phyloP scores from a whole-genome alignment of 2,888 invertebrate species.

The Dicycla oo region DNA sequence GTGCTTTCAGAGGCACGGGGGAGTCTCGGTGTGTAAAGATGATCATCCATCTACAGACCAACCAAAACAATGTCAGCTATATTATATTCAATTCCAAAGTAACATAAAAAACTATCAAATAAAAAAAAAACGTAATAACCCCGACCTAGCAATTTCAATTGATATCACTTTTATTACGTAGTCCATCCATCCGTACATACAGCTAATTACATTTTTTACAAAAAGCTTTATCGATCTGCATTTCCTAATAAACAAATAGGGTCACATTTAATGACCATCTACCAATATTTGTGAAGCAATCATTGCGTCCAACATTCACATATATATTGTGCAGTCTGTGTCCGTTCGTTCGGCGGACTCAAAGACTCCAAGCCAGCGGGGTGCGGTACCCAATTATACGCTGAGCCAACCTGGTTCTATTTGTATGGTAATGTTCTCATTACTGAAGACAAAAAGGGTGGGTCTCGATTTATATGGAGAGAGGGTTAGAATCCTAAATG shows the following conservation, averaged over 20 bases:
- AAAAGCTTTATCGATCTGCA: constrained; percentile 49
- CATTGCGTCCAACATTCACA: constrained; percentile 68
- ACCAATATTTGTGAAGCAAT: constrained; percentile 84
- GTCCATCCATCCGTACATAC: constrained; percentile 15
- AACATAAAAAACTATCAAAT: too few species aligned
- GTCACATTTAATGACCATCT: constrained; percentile 74
- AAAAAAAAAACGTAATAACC: constrained; percentile 40
- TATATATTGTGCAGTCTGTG: constrained; percentile 68
- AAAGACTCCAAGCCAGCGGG: constrained; percentile 85
- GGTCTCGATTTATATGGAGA: constrained; percentile 71
- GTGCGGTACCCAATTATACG: constrained; percentile 86
- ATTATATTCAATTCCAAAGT: constrained; percentile 11
- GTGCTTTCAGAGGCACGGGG: too few species aligned
- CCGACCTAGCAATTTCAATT: constrained; percentile 33
- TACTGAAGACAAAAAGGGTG: constrained; percentile 85
- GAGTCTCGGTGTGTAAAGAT: too few species aligned
- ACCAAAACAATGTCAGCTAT: background rate
- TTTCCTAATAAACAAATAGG: constrained; percentile 72
- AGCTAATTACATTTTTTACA: constrained; percentile 58
- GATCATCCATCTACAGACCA: too few species aligned
- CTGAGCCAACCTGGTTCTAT: constrained; percentile 84
- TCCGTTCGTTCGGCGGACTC: constrained; percentile 63
- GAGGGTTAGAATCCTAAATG: constrained; percentile 57
- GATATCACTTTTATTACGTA: constrained; percentile 39
- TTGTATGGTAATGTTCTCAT: constrained; percentile 90